phyloP scores from a whole-genome alignment of 2,888 invertebrate species.

The Pollenia griseotomentosa region DNA sequence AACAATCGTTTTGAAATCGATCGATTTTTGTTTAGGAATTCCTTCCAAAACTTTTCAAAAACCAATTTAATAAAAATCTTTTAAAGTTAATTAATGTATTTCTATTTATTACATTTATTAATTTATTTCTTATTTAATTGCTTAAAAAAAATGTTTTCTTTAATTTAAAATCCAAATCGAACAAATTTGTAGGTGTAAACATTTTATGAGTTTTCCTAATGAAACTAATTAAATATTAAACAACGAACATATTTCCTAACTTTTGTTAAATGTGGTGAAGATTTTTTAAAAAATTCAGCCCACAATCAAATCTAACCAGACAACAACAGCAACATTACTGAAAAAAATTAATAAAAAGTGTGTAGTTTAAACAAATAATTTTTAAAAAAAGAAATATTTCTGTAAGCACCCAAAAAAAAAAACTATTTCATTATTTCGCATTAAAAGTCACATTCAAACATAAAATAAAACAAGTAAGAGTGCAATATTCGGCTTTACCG shows the following conservation, averaged over 20 bases:
- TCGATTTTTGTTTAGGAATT: too few species aligned
- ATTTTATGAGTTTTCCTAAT: constrained; percentile 3
- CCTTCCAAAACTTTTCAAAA: too few species aligned
- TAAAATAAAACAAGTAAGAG: not conserved
- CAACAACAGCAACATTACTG: not conserved
- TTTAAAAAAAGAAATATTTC: not conserved
- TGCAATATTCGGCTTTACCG: too few species aligned
- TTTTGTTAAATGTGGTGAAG: not conserved
- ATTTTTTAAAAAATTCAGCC: not conserved
- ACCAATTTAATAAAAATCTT: too few species aligned
- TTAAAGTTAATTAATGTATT: too few species aligned
- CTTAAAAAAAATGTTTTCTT: not conserved
- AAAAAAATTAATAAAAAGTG: not conserved
- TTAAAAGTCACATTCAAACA: not conserved
- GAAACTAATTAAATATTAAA: constrained; percentile 6
- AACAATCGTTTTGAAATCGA: too few species aligned
- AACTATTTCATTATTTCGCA: not conserved
- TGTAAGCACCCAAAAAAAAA: not conserved
- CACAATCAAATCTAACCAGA: constrained; percentile 19
- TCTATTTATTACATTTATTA: too few species aligned
- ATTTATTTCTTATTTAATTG: not conserved
- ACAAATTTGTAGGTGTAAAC: not conserved
- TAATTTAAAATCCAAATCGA: not conserved
- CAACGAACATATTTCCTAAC: constrained; percentile 10
- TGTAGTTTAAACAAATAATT: not conserved